Base-by-base conservation (phyloP, 2,888 invertebrate genomes). In the Diarsia brunnea region DNA sequence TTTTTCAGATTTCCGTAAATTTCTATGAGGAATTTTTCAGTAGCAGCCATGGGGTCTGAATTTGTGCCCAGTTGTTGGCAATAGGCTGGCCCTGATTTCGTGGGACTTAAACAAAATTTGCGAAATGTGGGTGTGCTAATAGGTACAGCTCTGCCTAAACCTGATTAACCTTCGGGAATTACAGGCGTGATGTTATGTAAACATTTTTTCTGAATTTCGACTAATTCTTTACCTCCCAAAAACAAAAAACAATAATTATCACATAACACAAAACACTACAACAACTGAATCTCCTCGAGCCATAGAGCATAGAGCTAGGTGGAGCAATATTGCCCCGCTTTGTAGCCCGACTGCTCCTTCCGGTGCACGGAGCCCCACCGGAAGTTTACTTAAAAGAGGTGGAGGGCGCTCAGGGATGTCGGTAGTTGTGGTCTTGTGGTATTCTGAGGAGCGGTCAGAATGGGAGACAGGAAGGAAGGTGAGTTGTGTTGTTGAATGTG, bases 351-450 rank as follows among this genome's bases (percentile, higher is more conserved):
- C 87, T 85, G 87, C 84, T 87, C 87, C 84, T 89, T 87, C 91
- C 91, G 91, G 88, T 84, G 85, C 84, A 84, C 87, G 90, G 85
- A 88, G 86, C 87, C 80, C 73, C 68, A 24, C 63, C 89, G 91
- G 91, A 91, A 89, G 91, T 91, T 91, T 91, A 91, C 91, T 91
- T 90, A 91, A 85, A 88, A 86, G 86, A 86, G 89, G 86, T 84
- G 87, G 85, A 85, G 81, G 83, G 82, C 72, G 78, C 71, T 73
- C 76, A 68, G 76, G 81, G 84, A 78, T 82, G 84, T 76, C 75
- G 69, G 75, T 66, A 75, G 82, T 58, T 58, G n/a, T 49, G 67
- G 49, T 88, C 81, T 58, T 58, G n/a, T 49, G 67, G 49, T 88
- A 86, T 88, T 85, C 69, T 68, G 85, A 84, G 72, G 67, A 61